Conservation (phyloP, 2,797 vertebrate genomes). For the Gallinago nigripennis region DNA sequence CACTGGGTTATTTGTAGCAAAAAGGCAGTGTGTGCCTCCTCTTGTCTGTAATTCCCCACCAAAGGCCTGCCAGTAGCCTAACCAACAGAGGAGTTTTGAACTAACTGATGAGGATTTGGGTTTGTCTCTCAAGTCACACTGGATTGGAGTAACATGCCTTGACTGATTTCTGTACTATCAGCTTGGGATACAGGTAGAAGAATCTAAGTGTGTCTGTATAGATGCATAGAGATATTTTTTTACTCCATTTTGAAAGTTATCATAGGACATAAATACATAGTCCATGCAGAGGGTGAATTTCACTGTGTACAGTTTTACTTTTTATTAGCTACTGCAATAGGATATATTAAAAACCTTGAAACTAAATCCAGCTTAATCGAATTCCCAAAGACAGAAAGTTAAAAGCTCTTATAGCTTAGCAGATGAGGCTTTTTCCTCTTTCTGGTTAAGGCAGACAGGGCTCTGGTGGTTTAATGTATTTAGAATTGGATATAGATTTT, state of each 20-base stretch:
- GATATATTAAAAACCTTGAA: background rate
- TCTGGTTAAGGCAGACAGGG: background rate
- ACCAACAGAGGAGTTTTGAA: background rate
- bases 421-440: background rate
- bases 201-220: background rate
- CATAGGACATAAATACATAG: background rate
- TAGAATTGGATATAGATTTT: conserved; percentile 62
- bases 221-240: background rate
- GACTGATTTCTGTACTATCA: background rate
- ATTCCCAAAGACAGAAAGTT: background rate
- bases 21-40: background rate
- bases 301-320: background rate
- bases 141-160: background rate
- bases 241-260: background rate
- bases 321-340: background rate
- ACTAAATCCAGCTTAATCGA: background rate
- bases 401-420: background rate
- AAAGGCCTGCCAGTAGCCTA: background rate
- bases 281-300: background rate
- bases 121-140: background rate
- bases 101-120: rapidly evolving
- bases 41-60: background rate
- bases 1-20: background rate
- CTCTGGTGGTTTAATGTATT: background rate
- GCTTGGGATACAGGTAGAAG: background rate